These are phyloP conservation scores for Hypena proboscidalis DNA, from an alignment of 2,888 invertebrate species.

Conservation along the genomic window DNA sequence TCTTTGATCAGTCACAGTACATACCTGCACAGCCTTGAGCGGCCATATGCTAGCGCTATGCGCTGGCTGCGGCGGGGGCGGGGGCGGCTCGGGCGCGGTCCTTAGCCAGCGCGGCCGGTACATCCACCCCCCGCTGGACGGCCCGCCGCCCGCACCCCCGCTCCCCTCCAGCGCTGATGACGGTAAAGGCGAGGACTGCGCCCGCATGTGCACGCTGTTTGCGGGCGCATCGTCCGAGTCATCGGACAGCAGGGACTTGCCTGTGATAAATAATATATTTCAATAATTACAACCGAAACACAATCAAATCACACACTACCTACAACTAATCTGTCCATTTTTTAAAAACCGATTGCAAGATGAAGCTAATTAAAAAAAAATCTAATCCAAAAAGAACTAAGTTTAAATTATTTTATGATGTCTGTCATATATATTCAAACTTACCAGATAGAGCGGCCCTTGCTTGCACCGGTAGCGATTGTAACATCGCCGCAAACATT, in stretches of 20 bases:
- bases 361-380: too few species aligned
- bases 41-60: constrained; percentile 55
- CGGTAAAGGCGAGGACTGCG: constrained; percentile 16
- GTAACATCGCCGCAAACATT: constrained; percentile 95
- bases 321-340: too few species aligned
- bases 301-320: too few species aligned
- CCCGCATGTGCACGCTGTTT: constrained; percentile 72
- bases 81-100: constrained; percentile 82
- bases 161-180: constrained; percentile 37
- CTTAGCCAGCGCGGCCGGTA: constrained; percentile 60
- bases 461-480: constrained; percentile 94
- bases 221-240: constrained; percentile 61
- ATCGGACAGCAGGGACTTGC: constrained; percentile 43
- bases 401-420: too few species aligned
- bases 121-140: constrained; percentile 21
- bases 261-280: constrained; percentile 35
- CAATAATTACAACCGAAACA: not conserved
- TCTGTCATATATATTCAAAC: not conserved
- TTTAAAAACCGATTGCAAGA: too few species aligned
- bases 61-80: constrained; percentile 37
- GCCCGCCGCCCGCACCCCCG: constrained; percentile 25
- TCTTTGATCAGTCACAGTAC: too few species aligned
- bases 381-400: too few species aligned
- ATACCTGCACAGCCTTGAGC: constrained; percentile 66
- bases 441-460: constrained; percentile 81